Conservation (phyloP, 2,113 vertebrate genomes). For the Rhizomys pruinosus region DNA sequence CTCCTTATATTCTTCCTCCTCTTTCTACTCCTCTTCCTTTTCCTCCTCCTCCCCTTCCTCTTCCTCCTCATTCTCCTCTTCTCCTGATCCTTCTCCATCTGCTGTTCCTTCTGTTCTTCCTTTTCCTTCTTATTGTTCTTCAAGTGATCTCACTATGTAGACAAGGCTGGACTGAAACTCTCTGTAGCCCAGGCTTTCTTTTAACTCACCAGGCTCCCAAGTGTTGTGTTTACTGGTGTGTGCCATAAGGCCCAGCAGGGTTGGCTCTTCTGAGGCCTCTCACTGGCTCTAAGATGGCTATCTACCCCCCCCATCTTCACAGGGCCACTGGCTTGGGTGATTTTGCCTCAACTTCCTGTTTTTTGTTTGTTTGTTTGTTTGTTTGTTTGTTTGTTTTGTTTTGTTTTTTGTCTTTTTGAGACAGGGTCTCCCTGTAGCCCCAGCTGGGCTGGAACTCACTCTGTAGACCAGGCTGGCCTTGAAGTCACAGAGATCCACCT, state of each 20-base stretch:
- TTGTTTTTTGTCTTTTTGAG: too few relatives aligned
- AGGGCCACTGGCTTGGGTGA: too few relatives aligned
- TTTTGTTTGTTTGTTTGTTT: too few relatives aligned
- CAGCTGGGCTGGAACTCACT: too few relatives aligned
- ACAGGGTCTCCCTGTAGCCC: too few relatives aligned
- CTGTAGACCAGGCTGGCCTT: too few relatives aligned
- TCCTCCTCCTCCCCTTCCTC: neutral
- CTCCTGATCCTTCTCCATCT: neutral
- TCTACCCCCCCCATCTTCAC: accelerated
- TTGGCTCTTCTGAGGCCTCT: neutral
- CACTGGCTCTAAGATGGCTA: accelerated
- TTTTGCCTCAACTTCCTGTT: neutral
- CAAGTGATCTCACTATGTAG: neutral
- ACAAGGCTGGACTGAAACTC: neutral
- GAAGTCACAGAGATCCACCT: too few relatives aligned
- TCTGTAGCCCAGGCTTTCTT: neutral
- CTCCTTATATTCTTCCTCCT: neutral
- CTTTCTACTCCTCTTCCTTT: too few relatives aligned
- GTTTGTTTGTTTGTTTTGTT: too few relatives aligned
- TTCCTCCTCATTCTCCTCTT: too few relatives aligned
- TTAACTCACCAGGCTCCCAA: neutral
- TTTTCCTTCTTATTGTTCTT: neutral
- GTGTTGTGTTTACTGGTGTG: neutral
- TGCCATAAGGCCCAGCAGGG: too few relatives aligned
- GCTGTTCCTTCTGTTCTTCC: neutral